Conservation (phyloP, 64 coral and sea anemone genomes). For the Stylophora pistillata region DNA sequence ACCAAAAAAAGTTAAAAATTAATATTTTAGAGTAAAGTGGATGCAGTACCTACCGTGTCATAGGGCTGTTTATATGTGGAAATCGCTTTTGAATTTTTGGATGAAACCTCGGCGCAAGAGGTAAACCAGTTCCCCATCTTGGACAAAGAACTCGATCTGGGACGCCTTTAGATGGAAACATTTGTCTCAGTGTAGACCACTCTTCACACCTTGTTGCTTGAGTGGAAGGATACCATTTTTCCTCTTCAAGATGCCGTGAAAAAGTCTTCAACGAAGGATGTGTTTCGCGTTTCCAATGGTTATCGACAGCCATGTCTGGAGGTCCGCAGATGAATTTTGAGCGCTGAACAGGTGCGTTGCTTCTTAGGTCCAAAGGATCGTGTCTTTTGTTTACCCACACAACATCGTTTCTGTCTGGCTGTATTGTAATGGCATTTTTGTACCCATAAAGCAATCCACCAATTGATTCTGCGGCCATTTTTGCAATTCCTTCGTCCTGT, state of each 20-base stretch:
- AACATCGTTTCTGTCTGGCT: constrained; percentile 61
- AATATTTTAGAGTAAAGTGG: constrained; percentile 3
- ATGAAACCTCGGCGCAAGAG: constrained; percentile 17
- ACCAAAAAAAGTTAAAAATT: not conserved
- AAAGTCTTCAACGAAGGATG: constrained; percentile 79
- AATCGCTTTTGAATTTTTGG: constrained; percentile 63
- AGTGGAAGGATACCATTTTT: constrained; percentile 78
- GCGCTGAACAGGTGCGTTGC: constrained; percentile 85
- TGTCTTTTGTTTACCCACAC: constrained; percentile 97
- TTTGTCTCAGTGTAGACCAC: constrained; percentile 96
- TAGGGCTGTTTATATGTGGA: constrained; percentile 97
- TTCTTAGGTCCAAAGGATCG: constrained; percentile 83
- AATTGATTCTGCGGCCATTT: constrained; percentile 89
- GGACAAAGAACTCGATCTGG: constrained; percentile 57
- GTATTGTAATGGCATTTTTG: constrained; percentile 49
- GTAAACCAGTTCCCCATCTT: constrained; percentile 80
- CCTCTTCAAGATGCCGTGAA: constrained; percentile 91
- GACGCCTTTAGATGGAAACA: constrained; percentile 80
- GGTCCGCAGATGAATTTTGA: constrained; percentile 80
- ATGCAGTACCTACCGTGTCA: constrained; percentile 79
- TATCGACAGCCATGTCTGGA: constrained; percentile 25
- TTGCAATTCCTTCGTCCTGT: not conserved
- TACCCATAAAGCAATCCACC: constrained; percentile 83
- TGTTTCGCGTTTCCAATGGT: constrained; percentile 75
- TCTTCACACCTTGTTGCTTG: constrained; percentile 93